Conservation (phyloP, 2,888 invertebrate species). For the Incurvaria masculella region DNA sequence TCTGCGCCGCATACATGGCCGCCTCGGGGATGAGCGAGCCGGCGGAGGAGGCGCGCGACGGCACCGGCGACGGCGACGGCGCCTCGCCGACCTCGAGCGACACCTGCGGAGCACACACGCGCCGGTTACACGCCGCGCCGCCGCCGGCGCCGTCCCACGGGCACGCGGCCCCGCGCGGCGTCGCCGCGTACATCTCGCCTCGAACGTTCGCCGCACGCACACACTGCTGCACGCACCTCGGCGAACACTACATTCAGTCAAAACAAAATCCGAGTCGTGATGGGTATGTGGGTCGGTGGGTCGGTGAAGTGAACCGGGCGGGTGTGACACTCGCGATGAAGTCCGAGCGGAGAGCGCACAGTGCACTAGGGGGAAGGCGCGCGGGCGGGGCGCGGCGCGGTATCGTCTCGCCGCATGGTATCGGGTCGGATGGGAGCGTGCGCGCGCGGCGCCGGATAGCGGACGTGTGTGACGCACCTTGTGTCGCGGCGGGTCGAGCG, state of each 20-base stretch:
- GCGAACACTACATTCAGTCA: neutral
- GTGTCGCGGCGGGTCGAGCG: conserved; percentile 61
- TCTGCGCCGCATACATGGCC: conserved; percentile 66
- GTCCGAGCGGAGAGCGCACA: conserved; percentile 59
- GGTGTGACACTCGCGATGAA: conserved; percentile 49
- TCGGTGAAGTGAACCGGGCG: neutral
- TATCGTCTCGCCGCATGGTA: conserved; percentile 55
- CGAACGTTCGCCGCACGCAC: conserved; percentile 26
- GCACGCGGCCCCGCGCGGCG: conserved; percentile 54
- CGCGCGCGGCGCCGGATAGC: conserved; percentile 54
- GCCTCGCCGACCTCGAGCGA: conserved; percentile 58
- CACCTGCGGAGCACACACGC: conserved; percentile 57
- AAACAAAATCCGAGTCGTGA: neutral
- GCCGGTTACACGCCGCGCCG: conserved; percentile 56
- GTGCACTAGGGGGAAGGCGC: conserved; percentile 56
- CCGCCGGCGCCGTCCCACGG: conserved; percentile 53
- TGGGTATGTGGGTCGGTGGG: neutral
- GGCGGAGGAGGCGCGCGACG: conserved; percentile 58
- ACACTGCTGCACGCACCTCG: conserved; percentile 1
- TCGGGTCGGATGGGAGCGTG: conserved; percentile 41
- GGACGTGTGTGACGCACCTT: conserved; percentile 61
- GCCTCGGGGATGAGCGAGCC: conserved; percentile 61
- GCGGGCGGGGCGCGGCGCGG: conserved; percentile 62
- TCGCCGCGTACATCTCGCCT: conserved; percentile 58
- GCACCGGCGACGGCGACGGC: conserved; percentile 61